These are phyloP conservation scores for Pterocles orientalis DNA, from an alignment of 2,113 vertebrate genomes.

Conservation along the genomic window DNA sequence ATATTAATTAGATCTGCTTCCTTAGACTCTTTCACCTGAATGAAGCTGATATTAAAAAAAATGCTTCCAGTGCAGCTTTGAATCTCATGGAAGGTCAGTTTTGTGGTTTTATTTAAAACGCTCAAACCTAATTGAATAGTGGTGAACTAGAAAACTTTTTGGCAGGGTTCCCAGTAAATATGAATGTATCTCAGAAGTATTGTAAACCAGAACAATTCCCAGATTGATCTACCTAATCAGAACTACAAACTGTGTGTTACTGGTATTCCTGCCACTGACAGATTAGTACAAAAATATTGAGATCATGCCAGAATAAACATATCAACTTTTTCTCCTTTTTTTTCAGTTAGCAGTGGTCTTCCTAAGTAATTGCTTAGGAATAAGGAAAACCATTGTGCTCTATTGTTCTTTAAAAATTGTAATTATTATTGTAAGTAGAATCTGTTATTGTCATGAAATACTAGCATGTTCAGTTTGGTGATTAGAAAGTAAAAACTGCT, in stretches of 20 bases:
- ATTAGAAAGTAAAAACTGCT: conserved; percentile 43
- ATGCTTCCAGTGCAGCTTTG: background rate
- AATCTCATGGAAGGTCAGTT: background rate
- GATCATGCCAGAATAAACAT: conserved; percentile 58
- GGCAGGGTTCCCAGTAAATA: background rate
- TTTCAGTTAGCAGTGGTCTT: conserved; percentile 57
- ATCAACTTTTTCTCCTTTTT: conserved; percentile 37
- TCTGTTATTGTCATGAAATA: conserved; percentile 64
- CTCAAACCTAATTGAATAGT: background rate
- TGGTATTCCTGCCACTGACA: conserved; percentile 16
- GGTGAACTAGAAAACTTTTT: background rate
- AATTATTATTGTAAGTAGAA: conserved; percentile 36
- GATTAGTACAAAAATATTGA: conserved; percentile 37
- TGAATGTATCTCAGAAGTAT: background rate
- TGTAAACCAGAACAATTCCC: background rate
- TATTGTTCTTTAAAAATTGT: conserved; percentile 63
- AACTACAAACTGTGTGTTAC: background rate
- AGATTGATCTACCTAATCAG: background rate
- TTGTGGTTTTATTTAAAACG: background rate
- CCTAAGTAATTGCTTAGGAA: conserved; percentile 56
- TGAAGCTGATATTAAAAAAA: background rate
- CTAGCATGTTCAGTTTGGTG: conserved; percentile 26
- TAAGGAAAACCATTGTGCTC: conserved; percentile 67
- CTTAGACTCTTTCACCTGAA: background rate
- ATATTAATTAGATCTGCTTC: background rate